A percentile compares a stretch with the other conserved stretches of the same genome.
Conservation (phyloP, 2,113 vertebrate genomes). For the Cynocephalus volans region DNA sequence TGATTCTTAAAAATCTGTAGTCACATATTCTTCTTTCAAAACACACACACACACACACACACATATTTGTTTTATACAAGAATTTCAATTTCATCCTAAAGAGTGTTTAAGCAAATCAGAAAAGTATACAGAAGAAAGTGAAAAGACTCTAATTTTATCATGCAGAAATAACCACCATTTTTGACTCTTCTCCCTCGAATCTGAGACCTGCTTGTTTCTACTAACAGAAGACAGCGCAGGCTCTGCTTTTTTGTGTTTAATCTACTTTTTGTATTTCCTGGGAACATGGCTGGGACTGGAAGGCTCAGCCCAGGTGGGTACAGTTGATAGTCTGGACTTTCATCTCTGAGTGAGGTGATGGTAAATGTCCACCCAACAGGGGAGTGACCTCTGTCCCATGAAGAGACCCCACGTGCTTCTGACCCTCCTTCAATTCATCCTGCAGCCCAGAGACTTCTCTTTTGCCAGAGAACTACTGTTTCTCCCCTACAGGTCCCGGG, state of each 20-base stretch:
- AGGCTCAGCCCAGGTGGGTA: background rate
- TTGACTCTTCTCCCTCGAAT: background rate
- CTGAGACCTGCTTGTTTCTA: background rate
- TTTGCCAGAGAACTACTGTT: background rate
- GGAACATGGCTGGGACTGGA: background rate
- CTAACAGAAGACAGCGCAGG: background rate
- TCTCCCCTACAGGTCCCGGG: background rate
- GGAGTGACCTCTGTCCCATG: no score
- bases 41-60: background rate
- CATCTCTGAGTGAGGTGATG: background rate
- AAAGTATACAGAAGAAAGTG: conserved; percentile 7
- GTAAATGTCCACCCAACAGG: no score
- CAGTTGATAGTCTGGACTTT: background rate
- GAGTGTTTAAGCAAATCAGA: background rate
- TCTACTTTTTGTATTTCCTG: background rate
- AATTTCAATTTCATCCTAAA: background rate
- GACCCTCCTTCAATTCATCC: background rate
- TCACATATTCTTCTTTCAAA: background rate
- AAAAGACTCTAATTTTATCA: background rate
- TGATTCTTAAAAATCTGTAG: background rate
- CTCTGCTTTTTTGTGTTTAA: background rate
- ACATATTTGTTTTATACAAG: background rate
- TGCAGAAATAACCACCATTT: background rate
- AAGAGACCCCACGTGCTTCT: background rate
- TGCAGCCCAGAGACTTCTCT: background rate